Conservation (phyloP, 2,113 vertebrate species). For the Pontoporia blainvillei region DNA sequence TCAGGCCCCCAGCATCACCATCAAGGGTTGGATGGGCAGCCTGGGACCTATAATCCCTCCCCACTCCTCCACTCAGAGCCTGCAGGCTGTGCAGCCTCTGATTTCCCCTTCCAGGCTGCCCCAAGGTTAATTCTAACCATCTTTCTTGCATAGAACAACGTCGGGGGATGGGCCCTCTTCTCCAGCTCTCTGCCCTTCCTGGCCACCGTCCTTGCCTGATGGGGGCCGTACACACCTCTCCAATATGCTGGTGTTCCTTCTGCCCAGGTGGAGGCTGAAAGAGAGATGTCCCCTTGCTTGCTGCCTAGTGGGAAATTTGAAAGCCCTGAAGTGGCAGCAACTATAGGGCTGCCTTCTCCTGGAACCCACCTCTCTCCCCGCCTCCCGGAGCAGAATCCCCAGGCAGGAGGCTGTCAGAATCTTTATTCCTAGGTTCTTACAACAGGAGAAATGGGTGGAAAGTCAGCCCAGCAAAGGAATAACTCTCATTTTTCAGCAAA, state of each 20-base stretch:
- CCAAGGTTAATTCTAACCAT: neutral
- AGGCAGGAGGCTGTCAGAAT: neutral
- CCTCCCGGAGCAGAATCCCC: neutral
- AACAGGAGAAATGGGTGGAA: neutral
- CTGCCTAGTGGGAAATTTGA: neutral
- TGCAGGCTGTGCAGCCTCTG: neutral
- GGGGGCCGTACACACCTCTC: accelerated
- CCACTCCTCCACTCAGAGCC: neutral
- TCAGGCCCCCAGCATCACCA: no score
- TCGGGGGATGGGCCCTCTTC: neutral
- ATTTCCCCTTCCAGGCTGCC: neutral
- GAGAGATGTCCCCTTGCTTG: neutral
- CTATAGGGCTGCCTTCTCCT: no score
- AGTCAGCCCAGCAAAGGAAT: accelerated
- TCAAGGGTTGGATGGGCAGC: neutral
- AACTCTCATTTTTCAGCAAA: neutral
- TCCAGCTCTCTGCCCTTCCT: neutral
- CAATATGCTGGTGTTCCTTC: accelerated
- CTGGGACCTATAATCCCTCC: accelerated
- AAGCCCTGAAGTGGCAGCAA: neutral
- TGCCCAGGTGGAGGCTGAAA: neutral
- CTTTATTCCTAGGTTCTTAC: neutral
- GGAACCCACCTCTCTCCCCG: accelerated
- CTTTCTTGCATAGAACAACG: neutral
- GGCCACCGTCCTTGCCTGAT: accelerated